Evolutionary conservation across 2,113 vertebrate genomes (phyloP).

Genomic region (Albula glossodonta): DNA sequence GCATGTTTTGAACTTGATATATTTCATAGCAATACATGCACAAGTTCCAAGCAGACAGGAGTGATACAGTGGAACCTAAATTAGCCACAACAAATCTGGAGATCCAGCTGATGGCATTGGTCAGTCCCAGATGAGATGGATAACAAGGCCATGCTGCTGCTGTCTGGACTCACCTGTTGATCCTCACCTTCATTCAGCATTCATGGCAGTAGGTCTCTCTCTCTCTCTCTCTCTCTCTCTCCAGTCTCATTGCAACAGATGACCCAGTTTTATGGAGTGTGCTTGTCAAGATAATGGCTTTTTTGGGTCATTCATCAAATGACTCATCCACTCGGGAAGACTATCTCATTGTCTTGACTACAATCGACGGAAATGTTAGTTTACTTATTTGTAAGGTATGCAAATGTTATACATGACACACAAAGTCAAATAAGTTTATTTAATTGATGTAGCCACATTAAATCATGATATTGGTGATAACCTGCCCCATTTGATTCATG

Average conservation of each 20-base stretch:
- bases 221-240: conserved; percentile 41
- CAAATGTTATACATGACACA: no score
- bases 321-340: neutral
- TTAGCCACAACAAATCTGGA: conserved; percentile 8
- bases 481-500: no score
- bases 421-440: no score
- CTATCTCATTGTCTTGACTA: no score
- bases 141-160: no score
- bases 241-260: conserved; percentile 24
- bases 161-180: conserved; percentile 29
- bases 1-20: neutral
- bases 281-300: neutral
- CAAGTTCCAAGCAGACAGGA: neutral
- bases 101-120: conserved; percentile 36
- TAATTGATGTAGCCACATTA: no score
- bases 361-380: no score
- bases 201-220: conserved; percentile 38
- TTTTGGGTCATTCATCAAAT: neutral
- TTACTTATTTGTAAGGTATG: no score
- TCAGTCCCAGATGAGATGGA: conserved; percentile 11
- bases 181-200: conserved; percentile 37
- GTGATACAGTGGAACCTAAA: neutral
- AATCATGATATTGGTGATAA: no score
- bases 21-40: neutral
- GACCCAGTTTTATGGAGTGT: neutral